Evolutionary conservation across 2,113 vertebrate species (phyloP), one percentile per base, ranked within the genome.

Genomic region (Mirounga angustirostris): DNA sequence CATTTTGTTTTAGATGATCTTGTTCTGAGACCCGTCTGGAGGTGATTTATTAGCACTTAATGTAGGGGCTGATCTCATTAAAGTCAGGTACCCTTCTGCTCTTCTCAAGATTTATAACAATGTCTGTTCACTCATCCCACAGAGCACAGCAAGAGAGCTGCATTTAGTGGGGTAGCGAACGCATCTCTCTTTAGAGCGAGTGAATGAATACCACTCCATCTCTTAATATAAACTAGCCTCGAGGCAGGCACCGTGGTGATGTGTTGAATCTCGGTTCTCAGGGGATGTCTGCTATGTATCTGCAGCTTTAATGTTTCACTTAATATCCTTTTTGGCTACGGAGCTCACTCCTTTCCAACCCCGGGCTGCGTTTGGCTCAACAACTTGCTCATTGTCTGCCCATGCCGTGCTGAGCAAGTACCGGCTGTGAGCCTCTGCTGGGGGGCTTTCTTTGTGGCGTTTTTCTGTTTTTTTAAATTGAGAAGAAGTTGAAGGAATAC

Each of bases 401-500:
- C 36, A 61, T 79, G 95, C 98, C 80, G 71, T 97, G 94, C 98
- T 97, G 98, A 98, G 93, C 97, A 80, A 95, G 83, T 74, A 11
- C 93, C 0, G 50, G 81, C 97, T 96, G 94, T 71, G 97, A 96
- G 88, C 97, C 94, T 96, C 97, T 36, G 93, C 81, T 33, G 94
- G 97, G 97, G 98, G 94, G 95, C 97, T 98, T 97, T 33, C 95
- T 94, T 92, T 46, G 95, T 96, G 94, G 91, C 86, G 63, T 98
- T 84, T 74, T 87, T 97, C 58, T 63, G 21, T 73, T 97, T 96
- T 97, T 96, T 97, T 93, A 12, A 58, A 85, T 80, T 96, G 95
- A 98, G 97, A 98, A 89, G 98, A 98, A 99, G 98, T 99, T 99
- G 91, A 98, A 98, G 98, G 96, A 98, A 6, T 98, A 98, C 96